phyloP scores from a whole-genome alignment of 2,888 invertebrate genomes.

The Tipula lateralis region DNA sequence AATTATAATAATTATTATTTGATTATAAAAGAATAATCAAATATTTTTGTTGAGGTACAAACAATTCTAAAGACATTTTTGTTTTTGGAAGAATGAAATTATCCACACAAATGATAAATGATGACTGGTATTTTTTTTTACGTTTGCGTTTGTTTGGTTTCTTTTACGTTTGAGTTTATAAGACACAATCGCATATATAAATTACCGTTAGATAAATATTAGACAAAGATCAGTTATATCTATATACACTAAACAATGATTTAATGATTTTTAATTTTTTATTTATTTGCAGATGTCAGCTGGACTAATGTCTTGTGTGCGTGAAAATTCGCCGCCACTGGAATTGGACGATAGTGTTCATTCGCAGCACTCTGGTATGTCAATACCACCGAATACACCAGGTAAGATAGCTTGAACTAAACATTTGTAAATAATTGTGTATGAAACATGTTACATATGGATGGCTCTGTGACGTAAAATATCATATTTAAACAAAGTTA shows the following conservation, averaged over 20 bases:
- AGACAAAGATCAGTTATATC: not conserved
- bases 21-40: not conserved
- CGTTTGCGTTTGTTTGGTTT: not conserved
- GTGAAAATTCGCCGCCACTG: conserved; percentile 48
- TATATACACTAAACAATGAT: not conserved
- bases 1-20: not conserved
- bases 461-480: too few relatives aligned
- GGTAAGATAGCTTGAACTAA: too few relatives aligned
- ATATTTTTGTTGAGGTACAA: not conserved
- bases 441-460: too few relatives aligned
- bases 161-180: not conserved
- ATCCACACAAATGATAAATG: not conserved
- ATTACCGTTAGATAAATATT: conserved; percentile 19
- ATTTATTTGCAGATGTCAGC: conserved; percentile 45
- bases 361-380: conserved; percentile 31
- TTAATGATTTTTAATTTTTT: conserved; percentile 31
- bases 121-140: not conserved
- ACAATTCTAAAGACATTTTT: not conserved
- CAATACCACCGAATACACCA: conserved; percentile 32
- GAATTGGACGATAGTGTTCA: conserved; percentile 41
- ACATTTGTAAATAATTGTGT: too few relatives aligned
- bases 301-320: conserved; percentile 49
- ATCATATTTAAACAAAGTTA: too few relatives aligned
- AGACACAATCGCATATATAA: not conserved
- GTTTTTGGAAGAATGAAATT: not conserved